These are phyloP conservation scores for Epirrhoe tristata DNA, from an alignment of 2,888 invertebrate species.

Conservation along the genomic window DNA sequence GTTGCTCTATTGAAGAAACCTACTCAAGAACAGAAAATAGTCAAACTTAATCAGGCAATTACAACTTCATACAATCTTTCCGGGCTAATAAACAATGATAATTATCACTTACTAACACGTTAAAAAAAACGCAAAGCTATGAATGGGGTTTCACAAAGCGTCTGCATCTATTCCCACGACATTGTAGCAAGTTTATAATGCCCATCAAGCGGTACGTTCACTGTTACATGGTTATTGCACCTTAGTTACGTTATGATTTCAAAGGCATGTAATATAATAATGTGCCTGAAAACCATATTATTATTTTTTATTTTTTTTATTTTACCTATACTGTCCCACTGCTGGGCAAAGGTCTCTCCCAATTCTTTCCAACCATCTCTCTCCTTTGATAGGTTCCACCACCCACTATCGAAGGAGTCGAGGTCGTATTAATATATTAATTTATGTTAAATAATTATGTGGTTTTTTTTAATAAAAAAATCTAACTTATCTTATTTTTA, in stretches of 20 bases:
- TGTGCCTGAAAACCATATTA: not conserved
- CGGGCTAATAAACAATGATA: conserved; percentile 1
- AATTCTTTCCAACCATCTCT: too few species aligned
- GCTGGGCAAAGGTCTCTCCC: too few species aligned
- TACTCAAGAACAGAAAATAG: too few species aligned
- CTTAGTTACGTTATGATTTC: conserved; percentile 23
- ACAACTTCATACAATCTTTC: not conserved
- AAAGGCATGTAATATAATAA: not conserved
- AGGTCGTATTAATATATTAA: too few species aligned
- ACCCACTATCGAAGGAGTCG: too few species aligned
- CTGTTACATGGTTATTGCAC: conserved; percentile 33
- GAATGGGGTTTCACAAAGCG: conserved; percentile 23
- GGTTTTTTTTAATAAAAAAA: too few species aligned
- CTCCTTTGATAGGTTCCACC: too few species aligned
- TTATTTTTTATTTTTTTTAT: too few species aligned
- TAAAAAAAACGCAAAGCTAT: conserved; percentile 12
- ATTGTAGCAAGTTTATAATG: conserved; percentile 29
- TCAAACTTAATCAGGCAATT: not conserved
- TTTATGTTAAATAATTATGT: too few species aligned
- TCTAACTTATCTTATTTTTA: too few species aligned
- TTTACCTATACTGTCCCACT: too few species aligned
- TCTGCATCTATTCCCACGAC: conserved; percentile 30
- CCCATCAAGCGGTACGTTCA: conserved; percentile 20
- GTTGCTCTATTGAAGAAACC: too few species aligned
- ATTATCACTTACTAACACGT: not conserved